A percentile compares a stretch with the other conserved stretches of the same genome.
These are phyloP conservation scores for Channallabes apus DNA, from an alignment of 2,797 vertebrate genomes.

Conservation along the genomic window DNA sequence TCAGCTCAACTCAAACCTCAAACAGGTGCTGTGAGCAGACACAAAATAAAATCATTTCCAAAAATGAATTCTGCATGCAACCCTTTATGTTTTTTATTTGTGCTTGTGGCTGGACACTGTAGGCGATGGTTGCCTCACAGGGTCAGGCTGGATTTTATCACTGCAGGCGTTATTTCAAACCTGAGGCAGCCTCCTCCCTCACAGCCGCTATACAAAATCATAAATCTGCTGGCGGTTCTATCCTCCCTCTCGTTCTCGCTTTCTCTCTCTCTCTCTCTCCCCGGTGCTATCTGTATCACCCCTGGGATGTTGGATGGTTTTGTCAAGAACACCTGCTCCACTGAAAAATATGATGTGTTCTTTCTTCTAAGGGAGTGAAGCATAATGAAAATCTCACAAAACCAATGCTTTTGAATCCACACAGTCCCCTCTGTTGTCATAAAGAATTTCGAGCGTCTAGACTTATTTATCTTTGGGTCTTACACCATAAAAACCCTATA, in stretches of 20 bases:
- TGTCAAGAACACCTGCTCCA: conserved; percentile 28
- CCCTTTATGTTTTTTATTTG: not conserved
- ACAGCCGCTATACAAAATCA: not conserved
- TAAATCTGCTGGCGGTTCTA: conserved; percentile 17
- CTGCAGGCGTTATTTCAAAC: conserved; percentile 6
- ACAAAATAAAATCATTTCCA: conserved; percentile 32
- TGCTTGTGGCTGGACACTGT: conserved; percentile 21
- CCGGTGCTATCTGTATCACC: conserved; percentile 14
- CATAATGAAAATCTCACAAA: not conserved
- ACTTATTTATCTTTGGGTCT: conserved; percentile 12
- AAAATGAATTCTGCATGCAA: conserved; percentile 20
- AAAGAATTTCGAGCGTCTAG: conserved; percentile 20
- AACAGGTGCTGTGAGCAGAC: conserved; percentile 35
- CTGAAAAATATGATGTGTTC: not conserved
- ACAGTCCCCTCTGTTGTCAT: conserved; percentile 8
- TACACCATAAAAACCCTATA: not conserved
- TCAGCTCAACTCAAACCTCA: conserved; percentile 32
- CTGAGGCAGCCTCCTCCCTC: not conserved
- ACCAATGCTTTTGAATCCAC: conserved; percentile 7
- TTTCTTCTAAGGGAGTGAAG: conserved; percentile 8
- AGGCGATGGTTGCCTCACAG: conserved; percentile 2
- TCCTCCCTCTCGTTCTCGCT: not conserved
- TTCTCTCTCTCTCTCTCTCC: conserved; percentile 6
- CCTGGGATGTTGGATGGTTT: conserved; percentile 2
- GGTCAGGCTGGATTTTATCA: conserved; percentile 19